Evolutionary conservation across 2,797 vertebrate genomes (phyloP).

Genomic region (Fistularia commersonii): DNA sequence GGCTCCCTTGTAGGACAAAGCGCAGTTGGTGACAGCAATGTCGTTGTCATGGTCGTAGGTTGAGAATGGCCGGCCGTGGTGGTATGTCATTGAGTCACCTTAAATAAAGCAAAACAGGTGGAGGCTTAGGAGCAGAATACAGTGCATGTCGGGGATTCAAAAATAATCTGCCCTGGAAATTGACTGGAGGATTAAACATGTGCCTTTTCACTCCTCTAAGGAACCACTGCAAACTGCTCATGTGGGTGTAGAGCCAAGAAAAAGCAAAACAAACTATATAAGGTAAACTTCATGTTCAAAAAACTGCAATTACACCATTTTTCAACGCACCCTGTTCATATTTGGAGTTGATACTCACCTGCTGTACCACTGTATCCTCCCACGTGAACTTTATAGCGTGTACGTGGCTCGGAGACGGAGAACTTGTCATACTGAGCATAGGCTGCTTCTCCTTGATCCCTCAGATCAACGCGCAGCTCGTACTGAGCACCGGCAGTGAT

Average conservation of each 20-base stretch:
- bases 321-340: neutral
- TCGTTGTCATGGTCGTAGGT: conserved; percentile 94
- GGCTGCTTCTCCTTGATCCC: conserved; percentile 82
- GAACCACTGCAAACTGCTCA: too few relatives aligned
- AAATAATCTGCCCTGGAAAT: neutral
- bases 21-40: conserved; percentile 96
- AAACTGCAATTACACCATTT: neutral
- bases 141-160: too few relatives aligned
- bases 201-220: too few relatives aligned
- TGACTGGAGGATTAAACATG: too few relatives aligned
- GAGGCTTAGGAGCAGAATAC: too few relatives aligned
- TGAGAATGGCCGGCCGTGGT: conserved; percentile 90
- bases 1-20: conserved; percentile 94
- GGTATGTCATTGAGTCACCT: conserved; percentile 97
- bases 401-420: conserved; percentile 83
- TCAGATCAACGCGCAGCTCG: conserved; percentile 90
- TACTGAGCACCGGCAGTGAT: conserved; percentile 90
- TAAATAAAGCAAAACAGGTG: neutral
- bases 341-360: conserved; percentile 64
- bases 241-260: too few relatives aligned
- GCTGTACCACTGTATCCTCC: conserved; percentile 93
- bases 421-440: conserved; percentile 92
- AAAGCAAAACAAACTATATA: too few relatives aligned
- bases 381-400: conserved; percentile 86
- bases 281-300: too few relatives aligned